Evolutionary conservation across 2,888 invertebrate species (phyloP), one percentile per base, ranked within the genome.

Genomic region (Tridacna crocea): DNA sequence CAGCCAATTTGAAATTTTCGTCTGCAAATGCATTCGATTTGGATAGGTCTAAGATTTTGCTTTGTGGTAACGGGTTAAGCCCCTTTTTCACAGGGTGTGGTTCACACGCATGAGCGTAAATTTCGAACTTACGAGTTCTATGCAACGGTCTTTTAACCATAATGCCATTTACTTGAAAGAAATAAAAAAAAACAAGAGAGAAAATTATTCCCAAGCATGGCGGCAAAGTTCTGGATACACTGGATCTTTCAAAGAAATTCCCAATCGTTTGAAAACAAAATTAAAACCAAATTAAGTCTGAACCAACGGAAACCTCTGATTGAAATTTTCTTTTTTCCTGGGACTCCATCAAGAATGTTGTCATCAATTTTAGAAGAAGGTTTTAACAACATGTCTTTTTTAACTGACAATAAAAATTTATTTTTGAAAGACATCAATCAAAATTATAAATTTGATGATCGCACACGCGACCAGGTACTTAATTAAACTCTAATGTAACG

Each of bases 401-500:
- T 51, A 77, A 47, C 61, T 27, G 24, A 19, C 60, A 47, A 47
- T 68, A 61, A 72, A 76, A 82, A 79, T 74, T 73, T 77, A 74
- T 73, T 51, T 79, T 75, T 63, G 70, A 79, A 81, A 68, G 46
- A 73, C 74, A 79, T 79, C 79, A 79, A 81, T 74, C 65, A 77
- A 76, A 75, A 70, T 27, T 70, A 63, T 74, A 73, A 82, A 84
- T 61, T 77, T 68, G 76, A 75, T 36, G 76, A 79, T 70, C 46
- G 26, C 63, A 36, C 48, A 74, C 60, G 73, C 68, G 74, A 15
- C 51, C 26, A 36, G 65, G 79, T 51, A 48, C 84, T 77, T 84
- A 82, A 84, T 84, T 81, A 84, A 84, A 79, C 70, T 82, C 84
- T 79, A 81, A 84, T 82, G 84, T 84, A 77, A 60, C 61, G 72